phyloP scores from a whole-genome alignment of 2,113 vertebrate genomes.

The Bombycilla garrulus region DNA sequence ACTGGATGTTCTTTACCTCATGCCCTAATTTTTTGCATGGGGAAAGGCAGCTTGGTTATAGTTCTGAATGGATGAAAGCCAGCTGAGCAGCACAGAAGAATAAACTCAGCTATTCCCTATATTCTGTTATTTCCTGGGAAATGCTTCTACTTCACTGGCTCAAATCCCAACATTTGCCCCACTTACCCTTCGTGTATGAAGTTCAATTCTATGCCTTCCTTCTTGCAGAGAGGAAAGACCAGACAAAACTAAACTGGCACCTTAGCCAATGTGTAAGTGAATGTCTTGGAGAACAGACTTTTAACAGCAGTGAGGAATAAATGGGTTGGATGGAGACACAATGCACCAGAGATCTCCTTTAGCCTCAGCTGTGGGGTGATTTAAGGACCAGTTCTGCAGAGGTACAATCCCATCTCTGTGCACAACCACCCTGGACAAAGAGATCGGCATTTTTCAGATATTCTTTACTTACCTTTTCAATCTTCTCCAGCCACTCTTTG shows the following conservation, averaged over 20 bases:
- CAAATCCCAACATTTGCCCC: not conserved
- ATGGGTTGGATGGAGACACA: not conserved
- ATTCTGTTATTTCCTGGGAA: not conserved
- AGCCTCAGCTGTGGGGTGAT: not conserved
- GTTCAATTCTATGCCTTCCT: not conserved
- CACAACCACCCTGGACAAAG: not conserved
- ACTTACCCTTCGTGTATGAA: not conserved
- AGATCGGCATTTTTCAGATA: not conserved
- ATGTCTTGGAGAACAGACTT: not conserved
- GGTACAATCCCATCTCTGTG: not conserved
- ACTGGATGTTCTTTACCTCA: not conserved
- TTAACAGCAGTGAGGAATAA: not conserved
- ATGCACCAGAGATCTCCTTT: not conserved
- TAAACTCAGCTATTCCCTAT: not conserved
- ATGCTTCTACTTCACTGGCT: not conserved
- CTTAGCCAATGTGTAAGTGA: not conserved
- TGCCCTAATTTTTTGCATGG: not conserved
- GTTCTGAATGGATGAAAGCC: not conserved
- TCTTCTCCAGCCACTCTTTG: slow-evolving; percentile 99
- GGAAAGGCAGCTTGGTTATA: not conserved
- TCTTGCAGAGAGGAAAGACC: not conserved
- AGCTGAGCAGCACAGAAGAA: not conserved
- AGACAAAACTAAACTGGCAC: not conserved
- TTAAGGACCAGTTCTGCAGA: not conserved
- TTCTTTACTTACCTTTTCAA: slow-evolving; percentile 83